Percentiles rank a stretch among this genome's conserved stretches.
Evolutionary conservation across 2,113 vertebrate species (phyloP).

Genomic region (Proterorhinus semilunaris): DNA sequence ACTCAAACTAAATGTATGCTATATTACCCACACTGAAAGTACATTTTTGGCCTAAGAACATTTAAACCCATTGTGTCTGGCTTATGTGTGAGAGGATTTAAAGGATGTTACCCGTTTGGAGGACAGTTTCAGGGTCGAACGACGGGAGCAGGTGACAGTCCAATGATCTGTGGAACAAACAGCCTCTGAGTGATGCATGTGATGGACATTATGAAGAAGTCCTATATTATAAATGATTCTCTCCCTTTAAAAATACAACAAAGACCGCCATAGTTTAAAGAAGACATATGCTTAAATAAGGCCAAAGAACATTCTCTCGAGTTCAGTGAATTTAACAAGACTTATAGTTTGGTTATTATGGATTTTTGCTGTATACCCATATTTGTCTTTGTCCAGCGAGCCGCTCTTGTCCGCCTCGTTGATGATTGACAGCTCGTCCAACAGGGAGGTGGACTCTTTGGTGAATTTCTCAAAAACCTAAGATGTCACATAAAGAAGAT

Average conservation of each 20-base stretch:
- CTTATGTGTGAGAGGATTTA: neutral
- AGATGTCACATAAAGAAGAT: neutral
- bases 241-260: no score
- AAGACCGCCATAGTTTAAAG: no score
- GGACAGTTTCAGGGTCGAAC: constrained; percentile 94
- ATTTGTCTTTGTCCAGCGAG: constrained; percentile 91
- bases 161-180: constrained; percentile 76
- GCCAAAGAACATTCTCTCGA: no score
- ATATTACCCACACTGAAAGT: no score
- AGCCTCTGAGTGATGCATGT: neutral
- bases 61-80: neutral
- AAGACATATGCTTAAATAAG: no score
- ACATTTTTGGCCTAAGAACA: neutral
- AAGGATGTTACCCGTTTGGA: constrained; percentile 87
- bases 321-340: neutral
- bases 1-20: no score
- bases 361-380: neutral
- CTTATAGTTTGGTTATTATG: neutral
- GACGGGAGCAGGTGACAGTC: constrained; percentile 90
- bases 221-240: no score
- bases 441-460: constrained; percentile 92
- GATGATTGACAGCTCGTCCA: constrained; percentile 94
- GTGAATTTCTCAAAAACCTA: constrained; percentile 99
- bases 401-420: constrained; percentile 90
- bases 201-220: no score